These are phyloP conservation scores for Hemiprocne comata DNA, from an alignment of 2,113 vertebrate genomes.

Conservation along the genomic window DNA sequence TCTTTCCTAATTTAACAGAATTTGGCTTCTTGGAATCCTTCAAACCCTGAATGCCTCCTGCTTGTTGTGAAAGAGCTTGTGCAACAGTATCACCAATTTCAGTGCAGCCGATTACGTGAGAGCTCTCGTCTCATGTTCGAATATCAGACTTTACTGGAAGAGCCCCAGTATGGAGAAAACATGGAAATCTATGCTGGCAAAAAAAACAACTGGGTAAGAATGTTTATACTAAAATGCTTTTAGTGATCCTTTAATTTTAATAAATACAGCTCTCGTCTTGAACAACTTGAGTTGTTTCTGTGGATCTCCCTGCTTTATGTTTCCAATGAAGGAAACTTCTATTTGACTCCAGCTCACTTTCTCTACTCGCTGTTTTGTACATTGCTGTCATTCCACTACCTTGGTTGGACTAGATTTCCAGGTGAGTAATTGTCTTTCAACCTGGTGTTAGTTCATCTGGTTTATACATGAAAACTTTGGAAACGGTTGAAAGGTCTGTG, in stretches of 20 bases:
- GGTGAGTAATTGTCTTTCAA: not conserved
- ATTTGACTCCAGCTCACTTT: not conserved
- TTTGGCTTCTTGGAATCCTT: slow-evolving; percentile 90
- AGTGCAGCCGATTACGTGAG: slow-evolving; percentile 91
- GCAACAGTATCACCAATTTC: slow-evolving; percentile 96
- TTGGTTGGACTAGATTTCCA: not conserved
- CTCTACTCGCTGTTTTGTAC: not conserved
- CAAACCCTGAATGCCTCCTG: slow-evolving; percentile 90
- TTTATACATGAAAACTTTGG: not conserved
- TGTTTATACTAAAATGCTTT: not conserved
- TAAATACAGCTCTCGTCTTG: not conserved
- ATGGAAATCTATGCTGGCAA: slow-evolving; percentile 97
- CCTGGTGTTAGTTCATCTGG: not conserved
- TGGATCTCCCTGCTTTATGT: not conserved
- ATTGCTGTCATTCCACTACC: not conserved
- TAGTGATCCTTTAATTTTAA: not conserved
- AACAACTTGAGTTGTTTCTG: not conserved
- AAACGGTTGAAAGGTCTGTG: not conserved
- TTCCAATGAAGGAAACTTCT: not conserved
- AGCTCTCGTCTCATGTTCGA: slow-evolving; percentile 98
- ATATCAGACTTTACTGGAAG: slow-evolving; percentile 94
- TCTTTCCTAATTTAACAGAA: slow-evolving; percentile 79
- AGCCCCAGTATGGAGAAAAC: slow-evolving; percentile 90
- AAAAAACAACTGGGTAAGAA: slow-evolving; percentile 95
- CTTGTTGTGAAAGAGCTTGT: slow-evolving; percentile 97